phyloP scores from a whole-genome alignment of 2,888 invertebrate species.

The Auanema sp. region DNA sequence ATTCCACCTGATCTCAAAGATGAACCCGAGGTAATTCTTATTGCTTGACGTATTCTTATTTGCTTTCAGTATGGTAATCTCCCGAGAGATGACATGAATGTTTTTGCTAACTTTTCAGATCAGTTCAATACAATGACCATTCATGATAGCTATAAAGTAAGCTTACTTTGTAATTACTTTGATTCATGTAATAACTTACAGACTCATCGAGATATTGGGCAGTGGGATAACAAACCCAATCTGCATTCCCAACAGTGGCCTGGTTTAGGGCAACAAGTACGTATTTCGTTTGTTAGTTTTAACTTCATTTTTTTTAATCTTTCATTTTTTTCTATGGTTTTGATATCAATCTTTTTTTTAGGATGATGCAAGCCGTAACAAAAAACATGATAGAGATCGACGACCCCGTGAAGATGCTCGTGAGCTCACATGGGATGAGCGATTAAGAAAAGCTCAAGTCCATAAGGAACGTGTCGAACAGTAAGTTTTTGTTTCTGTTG shows the following conservation, averaged over 20 bases:
- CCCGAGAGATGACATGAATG: slow-evolving; percentile 3
- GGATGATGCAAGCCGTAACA: background rate
- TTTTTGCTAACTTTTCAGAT: slow-evolving; percentile 9
- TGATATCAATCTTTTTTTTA: background rate
- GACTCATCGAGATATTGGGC: background rate
- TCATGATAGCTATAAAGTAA: slow-evolving; percentile 1
- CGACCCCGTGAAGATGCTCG: slow-evolving; percentile 24
- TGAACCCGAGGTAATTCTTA: slow-evolving; percentile 38
- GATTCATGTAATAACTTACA: background rate
- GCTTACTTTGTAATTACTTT: background rate
- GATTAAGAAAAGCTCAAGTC: slow-evolving; percentile 38
- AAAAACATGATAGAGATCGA: slow-evolving; percentile 12
- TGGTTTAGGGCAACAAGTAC: slow-evolving; percentile 7
- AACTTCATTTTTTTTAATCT: background rate
- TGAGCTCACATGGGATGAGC: slow-evolving; percentile 47
- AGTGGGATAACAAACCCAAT: too few relatives aligned
- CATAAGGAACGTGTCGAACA: slow-evolving; percentile 36
- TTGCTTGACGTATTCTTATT: background rate
- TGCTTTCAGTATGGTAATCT: slow-evolving; percentile 5
- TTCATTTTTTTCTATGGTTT: background rate
- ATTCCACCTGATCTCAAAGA: slow-evolving; percentile 55
- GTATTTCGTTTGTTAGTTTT: slow-evolving; percentile 3
- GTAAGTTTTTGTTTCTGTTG: background rate
- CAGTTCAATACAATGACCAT: slow-evolving; percentile 8
- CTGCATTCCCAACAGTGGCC: slow-evolving; percentile 6